Conservation (phyloP, 2,797 vertebrate genomes). For the Hapalemur alaotrensis region DNA sequence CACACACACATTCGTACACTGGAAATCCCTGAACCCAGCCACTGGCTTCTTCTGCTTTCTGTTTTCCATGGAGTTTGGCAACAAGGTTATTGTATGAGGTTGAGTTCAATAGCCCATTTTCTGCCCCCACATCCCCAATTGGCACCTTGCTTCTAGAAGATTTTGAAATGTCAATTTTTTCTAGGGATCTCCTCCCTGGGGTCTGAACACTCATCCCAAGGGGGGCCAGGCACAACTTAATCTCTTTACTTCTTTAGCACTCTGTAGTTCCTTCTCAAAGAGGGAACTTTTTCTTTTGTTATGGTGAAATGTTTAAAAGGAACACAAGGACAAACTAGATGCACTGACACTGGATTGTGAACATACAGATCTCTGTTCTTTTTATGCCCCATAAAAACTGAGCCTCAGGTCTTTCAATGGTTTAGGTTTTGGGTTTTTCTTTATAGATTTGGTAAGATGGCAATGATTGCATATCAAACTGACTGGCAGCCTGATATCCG, state of each 20-base stretch:
- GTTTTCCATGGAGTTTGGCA: neutral
- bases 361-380: slow-evolving; percentile 1
- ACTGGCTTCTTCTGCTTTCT: neutral
- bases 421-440: slow-evolving; percentile 34
- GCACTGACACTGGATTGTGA: neutral
- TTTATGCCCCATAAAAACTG: neutral
- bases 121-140: neutral
- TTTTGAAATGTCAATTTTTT: neutral
- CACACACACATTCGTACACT: neutral
- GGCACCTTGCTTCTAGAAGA: neutral
- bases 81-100: neutral
- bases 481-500: neutral
- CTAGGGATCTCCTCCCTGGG: neutral
- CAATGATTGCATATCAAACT: neutral
- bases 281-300: neutral
- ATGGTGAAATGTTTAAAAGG: neutral
- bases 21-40: neutral
- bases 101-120: neutral
- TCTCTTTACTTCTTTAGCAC: neutral
- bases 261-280: neutral
- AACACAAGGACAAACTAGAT: neutral
- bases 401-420: neutral
- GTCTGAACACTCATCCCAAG: neutral
- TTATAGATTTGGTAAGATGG: slow-evolving; percentile 20
- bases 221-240: neutral